Conservation (phyloP, 2,113 vertebrate species). For the Microcebus griseorufus region DNA sequence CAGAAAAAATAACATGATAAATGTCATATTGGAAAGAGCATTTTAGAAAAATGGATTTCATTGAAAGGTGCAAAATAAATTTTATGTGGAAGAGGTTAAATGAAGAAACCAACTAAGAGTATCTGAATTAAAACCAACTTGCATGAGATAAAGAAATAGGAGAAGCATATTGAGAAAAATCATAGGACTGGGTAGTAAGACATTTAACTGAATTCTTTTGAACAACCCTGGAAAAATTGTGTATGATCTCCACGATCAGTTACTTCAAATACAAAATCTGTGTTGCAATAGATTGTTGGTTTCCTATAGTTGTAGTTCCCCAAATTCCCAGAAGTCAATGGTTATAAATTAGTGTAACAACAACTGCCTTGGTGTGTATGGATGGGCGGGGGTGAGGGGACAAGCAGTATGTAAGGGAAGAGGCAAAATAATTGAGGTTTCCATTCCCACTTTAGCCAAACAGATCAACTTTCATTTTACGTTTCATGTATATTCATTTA, state of each 20-base stretch:
- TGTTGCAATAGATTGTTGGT: not conserved
- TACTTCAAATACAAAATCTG: not conserved
- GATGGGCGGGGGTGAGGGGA: fast-evolving
- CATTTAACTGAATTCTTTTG: not conserved
- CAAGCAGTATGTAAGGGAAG: fast-evolving
- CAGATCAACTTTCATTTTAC: not conserved
- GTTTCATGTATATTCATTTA: not conserved
- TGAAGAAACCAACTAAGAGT: not conserved
- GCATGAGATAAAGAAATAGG: not conserved
- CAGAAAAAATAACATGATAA: not conserved
- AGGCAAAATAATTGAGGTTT: not conserved
- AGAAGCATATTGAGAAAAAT: not conserved
- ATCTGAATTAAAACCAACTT: not conserved
- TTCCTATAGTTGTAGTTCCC: not conserved
- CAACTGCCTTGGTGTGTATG: not conserved
- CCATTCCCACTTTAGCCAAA: not conserved
- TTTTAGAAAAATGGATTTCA: not conserved
- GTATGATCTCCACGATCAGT: not conserved
- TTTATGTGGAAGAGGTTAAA: not conserved
- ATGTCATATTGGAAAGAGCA: not conserved
- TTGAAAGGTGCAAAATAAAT: not conserved
- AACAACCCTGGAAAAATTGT: not conserved
- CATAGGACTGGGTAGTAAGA: not conserved
- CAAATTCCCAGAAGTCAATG: not conserved
- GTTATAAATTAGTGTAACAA: not conserved